Percentiles rank a stretch among this genome's conserved stretches.
Evolutionary conservation across 2,797 vertebrate species (phyloP).

Genomic region (Myotis pilosus): DNA sequence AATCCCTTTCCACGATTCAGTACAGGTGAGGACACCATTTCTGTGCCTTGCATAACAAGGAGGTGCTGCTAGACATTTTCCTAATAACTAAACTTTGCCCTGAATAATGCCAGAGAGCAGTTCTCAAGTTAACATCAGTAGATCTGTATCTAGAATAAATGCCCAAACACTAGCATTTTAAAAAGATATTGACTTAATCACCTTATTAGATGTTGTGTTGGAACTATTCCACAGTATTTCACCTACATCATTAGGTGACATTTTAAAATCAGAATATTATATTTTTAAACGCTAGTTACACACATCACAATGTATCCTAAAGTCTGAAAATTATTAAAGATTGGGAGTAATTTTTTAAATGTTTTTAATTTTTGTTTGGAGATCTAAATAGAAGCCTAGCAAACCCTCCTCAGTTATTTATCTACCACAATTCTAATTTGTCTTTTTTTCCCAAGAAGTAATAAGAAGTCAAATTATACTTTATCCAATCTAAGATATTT

Average conservation of each 20-base stretch:
- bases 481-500: not conserved
- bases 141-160: not conserved
- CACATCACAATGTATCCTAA: not conserved
- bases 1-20: not conserved
- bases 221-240: not conserved
- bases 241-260: not conserved
- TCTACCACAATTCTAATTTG: not conserved
- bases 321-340: not conserved
- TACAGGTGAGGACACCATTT: not conserved
- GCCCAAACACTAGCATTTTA: not conserved
- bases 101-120: not conserved
- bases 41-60: not conserved
- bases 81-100: not conserved
- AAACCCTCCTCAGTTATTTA: not conserved
- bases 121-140: not conserved
- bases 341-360: slow-evolving; percentile 24
- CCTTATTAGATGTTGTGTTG: not conserved
- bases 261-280: slow-evolving; percentile 41
- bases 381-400: not conserved
- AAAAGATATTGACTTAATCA: not conserved
- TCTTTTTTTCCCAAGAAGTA: not conserved
- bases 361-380: not conserved
- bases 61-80: not conserved
- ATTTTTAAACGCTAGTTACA: slow-evolving; percentile 42
- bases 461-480: slow-evolving; percentile 6